Evolutionary conservation across 2,113 vertebrate genomes (phyloP).

Genomic region (Sturnira hondurensis): DNA sequence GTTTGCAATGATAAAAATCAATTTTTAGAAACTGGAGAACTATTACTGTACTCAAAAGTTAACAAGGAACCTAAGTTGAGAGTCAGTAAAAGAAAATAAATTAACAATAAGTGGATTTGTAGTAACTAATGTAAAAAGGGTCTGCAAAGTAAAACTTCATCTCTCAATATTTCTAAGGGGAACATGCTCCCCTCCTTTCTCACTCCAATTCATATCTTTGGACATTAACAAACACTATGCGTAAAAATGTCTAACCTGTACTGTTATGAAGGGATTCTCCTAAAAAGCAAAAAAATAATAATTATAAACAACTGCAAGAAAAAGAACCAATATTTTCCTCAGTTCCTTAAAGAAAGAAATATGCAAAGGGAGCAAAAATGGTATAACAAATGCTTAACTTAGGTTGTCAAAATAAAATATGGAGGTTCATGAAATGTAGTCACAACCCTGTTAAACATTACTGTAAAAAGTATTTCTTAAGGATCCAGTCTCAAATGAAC

Average conservation of each 20-base stretch:
- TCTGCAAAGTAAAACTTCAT: background rate
- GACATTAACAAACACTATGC: background rate
- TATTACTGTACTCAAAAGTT: background rate
- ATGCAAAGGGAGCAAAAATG: background rate
- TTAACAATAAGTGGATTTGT: background rate
- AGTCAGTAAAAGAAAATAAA: conserved; percentile 4
- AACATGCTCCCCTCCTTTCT: background rate
- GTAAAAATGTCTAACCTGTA: conserved; percentile 6
- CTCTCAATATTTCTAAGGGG: conserved; percentile 9
- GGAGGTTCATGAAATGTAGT: conserved; percentile 23
- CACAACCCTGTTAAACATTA: conserved; percentile 1
- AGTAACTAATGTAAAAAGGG: background rate
- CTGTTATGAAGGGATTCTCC: background rate
- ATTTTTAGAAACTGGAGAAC: background rate
- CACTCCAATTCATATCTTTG: background rate
- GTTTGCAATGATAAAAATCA: background rate
- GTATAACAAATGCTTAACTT: conserved; percentile 27
- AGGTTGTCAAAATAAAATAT: conserved; percentile 28
- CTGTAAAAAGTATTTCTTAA: background rate
- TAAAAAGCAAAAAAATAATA: background rate
- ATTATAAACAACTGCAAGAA: background rate
- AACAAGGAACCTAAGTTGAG: background rate
- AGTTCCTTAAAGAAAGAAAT: background rate
- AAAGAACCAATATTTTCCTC: background rate
- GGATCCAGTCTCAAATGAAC: conserved; percentile 22